Base-by-base conservation (phyloP, 2,888 invertebrate genomes). In the Laothoe populi region DNA sequence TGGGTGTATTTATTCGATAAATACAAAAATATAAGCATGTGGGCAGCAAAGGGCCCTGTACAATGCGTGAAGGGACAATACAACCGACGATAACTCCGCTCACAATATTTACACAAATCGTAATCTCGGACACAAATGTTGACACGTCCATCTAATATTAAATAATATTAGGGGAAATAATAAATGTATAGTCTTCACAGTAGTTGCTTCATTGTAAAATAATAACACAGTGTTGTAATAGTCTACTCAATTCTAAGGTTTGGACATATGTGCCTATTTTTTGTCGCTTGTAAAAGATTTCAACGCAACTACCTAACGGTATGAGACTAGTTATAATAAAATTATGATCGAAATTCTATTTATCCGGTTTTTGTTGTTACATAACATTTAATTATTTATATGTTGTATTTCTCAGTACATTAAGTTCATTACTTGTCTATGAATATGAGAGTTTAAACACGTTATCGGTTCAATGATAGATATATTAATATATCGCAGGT, bases 251-350 rank as follows among this genome's bases (percentile, higher is more conserved):
- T 57, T 40, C 38, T 62, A 35, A 48, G 60, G 46, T 57, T 26
- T 31, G 11, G 26, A 24, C 16, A 42, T 26, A 57, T 69, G 66
- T 70, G 64, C 59, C 70, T 69, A 66, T 69, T 64, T 69, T 65
- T 64, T 66, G 68, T 63, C 64, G 71, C 75, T 72, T 74, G 69
- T 67, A 86, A 89, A 90, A 90, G 90, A 90, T 86, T 83, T 90
- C 88, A 90, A 90, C 90, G 90, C 88, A 87, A 80, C 75, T 69
- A 67, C 24, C 45, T 23, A 49, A 21, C 23, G 38, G 57, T 57
- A 57, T 24, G 42, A n/a, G n/a, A n/a, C n/a, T 42, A 42, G 42
- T 13, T 58, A 19, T 24, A 58, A 58, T 58, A 53, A 16, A 21
- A 46, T 24, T 35, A 60, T 46, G 24, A 21, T 23, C 11, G 21